Evolutionary conservation across 2,113 vertebrate species (phyloP).

Genomic region (Esox niger): DNA sequence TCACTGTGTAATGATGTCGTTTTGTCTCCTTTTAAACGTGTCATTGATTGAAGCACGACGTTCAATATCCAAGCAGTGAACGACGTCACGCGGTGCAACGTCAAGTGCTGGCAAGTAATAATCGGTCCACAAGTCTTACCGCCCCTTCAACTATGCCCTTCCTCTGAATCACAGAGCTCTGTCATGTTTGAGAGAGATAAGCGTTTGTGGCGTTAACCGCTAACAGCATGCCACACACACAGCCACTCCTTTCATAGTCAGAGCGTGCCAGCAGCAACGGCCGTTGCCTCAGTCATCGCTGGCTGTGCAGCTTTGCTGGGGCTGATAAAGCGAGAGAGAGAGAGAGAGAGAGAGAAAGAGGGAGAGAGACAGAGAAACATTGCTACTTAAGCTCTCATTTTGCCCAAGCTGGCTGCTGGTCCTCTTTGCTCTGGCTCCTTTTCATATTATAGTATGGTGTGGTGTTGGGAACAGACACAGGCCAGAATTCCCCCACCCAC

Average conservation of each 20-base stretch:
- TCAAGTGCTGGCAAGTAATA: not conserved
- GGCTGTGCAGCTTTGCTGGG: not conserved
- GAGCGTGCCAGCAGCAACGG: not conserved
- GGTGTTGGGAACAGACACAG: constrained; percentile 6
- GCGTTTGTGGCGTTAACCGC: constrained; percentile 1
- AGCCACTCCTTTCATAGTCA: constrained; percentile 3
- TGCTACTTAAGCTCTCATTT: constrained; percentile 3
- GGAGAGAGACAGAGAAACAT: not conserved
- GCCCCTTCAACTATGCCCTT: not conserved
- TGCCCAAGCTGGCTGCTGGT: not conserved
- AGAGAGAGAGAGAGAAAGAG: constrained; percentile 1
- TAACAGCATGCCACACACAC: not conserved
- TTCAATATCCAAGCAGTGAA: not conserved
- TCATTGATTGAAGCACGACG: not conserved
- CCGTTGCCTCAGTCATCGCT: not conserved
- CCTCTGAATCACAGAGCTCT: constrained; percentile 23
- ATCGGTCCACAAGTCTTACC: not conserved
- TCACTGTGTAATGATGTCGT: not conserved
- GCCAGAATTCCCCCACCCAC: not conserved
- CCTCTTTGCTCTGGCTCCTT: not conserved
- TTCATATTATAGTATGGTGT: not conserved
- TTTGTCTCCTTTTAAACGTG: not conserved
- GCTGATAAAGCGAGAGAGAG: not conserved
- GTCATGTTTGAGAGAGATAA: constrained; percentile 30
- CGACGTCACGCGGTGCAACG: not conserved